Base-by-base conservation (phyloP, 2,113 vertebrate genomes). In the Orcinus orca region DNA sequence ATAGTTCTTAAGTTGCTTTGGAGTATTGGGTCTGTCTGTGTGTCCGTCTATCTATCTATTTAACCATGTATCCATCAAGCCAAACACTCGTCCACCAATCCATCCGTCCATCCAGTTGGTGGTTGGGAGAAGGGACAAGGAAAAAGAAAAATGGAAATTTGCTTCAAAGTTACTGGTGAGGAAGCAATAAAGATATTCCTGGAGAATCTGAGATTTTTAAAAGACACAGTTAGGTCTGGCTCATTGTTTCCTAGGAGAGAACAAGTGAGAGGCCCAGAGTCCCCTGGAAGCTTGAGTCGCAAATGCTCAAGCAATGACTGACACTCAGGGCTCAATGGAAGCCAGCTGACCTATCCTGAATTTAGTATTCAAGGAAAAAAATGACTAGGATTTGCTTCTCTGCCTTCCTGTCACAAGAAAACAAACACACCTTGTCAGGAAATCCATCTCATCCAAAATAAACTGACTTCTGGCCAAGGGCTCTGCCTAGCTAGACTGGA, bases 151-250 rank as follows among this genome's bases (percentile, higher is more conserved):
- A 79, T 1, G 38, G 74, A 79, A 84, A 93, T 62, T 5, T 96
- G 60, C 63, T 97, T 96, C 79, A n/a, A 50, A 93, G 83, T 86
- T 96, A 85, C 33, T 60, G 70, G 63, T 58, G 33, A 71, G 13
- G 38, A 76, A 70, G 41, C 26, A 82, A 73, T 71, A 14, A 73
- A 83, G 38, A 87, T 53, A 95, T 36, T 88, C 84, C 67, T 89
- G 58, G 36, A 95, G 76, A 94, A 70, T 60, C 11, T n/a, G 55
- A 79, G 47, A 25, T 71, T 63, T 88, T 97, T 67, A 50, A 84
- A 97, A 96, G 47, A 88, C 33, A 71, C 29, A 41, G 10, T 76
- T 70, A 41, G 63, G 23, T 82, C n/a, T 90, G 50, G 85, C 60
- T 41, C 93, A 67, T 76, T 23, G 14, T 74, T 70, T 90, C 65